These are phyloP conservation scores for Drosophila suboccidentalis DNA, from an alignment of 2,888 invertebrate species.

Conservation along the genomic window DNA sequence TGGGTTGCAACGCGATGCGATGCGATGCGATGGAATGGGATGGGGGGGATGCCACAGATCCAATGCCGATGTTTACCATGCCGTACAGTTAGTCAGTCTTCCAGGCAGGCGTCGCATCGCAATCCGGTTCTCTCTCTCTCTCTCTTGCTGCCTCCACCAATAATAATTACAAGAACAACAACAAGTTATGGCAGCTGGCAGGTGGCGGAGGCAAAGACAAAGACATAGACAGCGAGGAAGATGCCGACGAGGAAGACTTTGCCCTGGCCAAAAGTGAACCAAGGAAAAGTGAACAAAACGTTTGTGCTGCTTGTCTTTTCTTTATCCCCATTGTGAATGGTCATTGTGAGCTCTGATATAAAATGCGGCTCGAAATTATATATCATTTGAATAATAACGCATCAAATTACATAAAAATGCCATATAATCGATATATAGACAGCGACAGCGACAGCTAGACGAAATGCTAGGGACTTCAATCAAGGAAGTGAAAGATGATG, in stretches of 20 bases:
- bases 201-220: slow-evolving; percentile 24
- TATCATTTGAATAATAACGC: slow-evolving; percentile 77
- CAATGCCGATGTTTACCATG: slow-evolving; percentile 50
- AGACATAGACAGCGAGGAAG: slow-evolving; percentile 3
- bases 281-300: slow-evolving; percentile 47
- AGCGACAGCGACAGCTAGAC: slow-evolving; percentile 28
- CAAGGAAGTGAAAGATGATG: slow-evolving; percentile 21
- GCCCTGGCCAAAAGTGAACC: slow-evolving; percentile 26
- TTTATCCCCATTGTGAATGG: slow-evolving; percentile 18
- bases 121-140: slow-evolving; percentile 36
- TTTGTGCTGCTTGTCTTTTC: slow-evolving; percentile 21
- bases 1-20: neutral
- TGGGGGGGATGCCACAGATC: slow-evolving; percentile 24
- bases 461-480: slow-evolving; percentile 12
- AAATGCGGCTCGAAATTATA: slow-evolving; percentile 65
- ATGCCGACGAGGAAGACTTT: slow-evolving; percentile 1
- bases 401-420: slow-evolving; percentile 64
- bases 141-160: slow-evolving; percentile 23
- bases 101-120: slow-evolving; percentile 35
- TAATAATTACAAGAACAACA: slow-evolving; percentile 70
- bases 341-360: slow-evolving; percentile 22
- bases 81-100: slow-evolving; percentile 62
- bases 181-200: slow-evolving; percentile 71
- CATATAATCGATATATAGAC: slow-evolving; percentile 54
- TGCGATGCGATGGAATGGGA: neutral